Percentiles rank a stretch among this genome's conserved stretches.
Conservation (phyloP, 2,113 vertebrate genomes). For the Scomber scombrus region DNA sequence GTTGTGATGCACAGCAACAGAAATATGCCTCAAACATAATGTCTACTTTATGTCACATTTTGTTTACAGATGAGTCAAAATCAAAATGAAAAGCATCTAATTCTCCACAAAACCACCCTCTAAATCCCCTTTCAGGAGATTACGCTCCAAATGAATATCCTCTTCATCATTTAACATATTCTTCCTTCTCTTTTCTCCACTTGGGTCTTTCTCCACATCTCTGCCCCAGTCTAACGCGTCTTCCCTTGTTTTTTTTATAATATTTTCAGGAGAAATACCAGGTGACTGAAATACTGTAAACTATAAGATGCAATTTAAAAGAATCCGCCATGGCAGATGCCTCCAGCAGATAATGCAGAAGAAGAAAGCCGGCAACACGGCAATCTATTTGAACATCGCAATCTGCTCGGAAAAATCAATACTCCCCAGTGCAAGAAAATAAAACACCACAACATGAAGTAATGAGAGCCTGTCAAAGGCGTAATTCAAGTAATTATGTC, state of each 20-base stretch:
- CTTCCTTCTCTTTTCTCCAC: not conserved
- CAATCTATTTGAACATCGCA: conserved; percentile 19
- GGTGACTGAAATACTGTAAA: conserved; percentile 21
- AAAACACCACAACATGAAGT: conserved; percentile 32
- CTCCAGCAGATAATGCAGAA: conserved; percentile 23
- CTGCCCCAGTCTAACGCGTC: not conserved
- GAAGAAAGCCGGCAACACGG: not conserved
- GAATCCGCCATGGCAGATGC: not conserved
- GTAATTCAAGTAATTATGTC: conserved; percentile 43
- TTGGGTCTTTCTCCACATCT: not conserved
- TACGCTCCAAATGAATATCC: not conserved
- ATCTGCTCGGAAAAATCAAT: conserved; percentile 46
- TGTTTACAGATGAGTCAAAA: conserved; percentile 7
- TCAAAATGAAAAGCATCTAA: not conserved
- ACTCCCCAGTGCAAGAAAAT: conserved; percentile 10
- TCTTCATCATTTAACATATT: not conserved
- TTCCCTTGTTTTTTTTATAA: not conserved
- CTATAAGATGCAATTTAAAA: conserved; percentile 4
- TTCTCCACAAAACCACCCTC: conserved; percentile 16
- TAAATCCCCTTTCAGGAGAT: conserved; percentile 18
- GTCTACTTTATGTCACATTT: not conserved
- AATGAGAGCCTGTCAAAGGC: conserved; percentile 33
- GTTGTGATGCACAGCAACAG: not conserved
- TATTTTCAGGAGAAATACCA: not conserved
- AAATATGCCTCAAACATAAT: conserved; percentile 26